Conservation (phyloP, 2,888 invertebrate species). For the Phasia obesa region DNA sequence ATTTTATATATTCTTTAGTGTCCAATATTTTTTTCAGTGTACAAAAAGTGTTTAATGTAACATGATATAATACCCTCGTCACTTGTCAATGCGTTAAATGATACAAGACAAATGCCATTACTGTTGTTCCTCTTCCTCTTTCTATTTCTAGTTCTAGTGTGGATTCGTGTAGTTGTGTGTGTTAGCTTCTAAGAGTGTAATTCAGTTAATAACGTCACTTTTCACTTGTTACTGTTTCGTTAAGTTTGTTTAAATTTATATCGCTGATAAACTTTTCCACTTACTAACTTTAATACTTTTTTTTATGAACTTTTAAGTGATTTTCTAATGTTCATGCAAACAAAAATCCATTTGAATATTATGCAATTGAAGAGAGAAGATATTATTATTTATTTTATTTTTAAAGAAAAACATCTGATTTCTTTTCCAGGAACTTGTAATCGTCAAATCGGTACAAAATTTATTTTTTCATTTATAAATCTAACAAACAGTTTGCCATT, state of each 20-base stretch:
- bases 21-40: slow-evolving; percentile 23
- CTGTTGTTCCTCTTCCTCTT: slow-evolving; percentile 19
- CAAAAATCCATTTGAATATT: slow-evolving; percentile 31
- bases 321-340: slow-evolving; percentile 60
- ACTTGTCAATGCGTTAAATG: slow-evolving; percentile 66
- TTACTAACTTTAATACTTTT: slow-evolving; percentile 39
- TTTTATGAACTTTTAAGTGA: slow-evolving; percentile 54
- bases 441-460: neutral
- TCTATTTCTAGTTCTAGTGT: neutral
- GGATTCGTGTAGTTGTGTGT: neutral
- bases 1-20: neutral
- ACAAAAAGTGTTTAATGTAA: slow-evolving; percentile 24
- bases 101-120: slow-evolving; percentile 57
- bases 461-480: slow-evolving; percentile 2
- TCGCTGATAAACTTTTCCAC: slow-evolving; percentile 55
- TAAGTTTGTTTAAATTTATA: slow-evolving; percentile 32
- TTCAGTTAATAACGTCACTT: slow-evolving; percentile 35
- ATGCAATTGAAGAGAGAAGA: slow-evolving; percentile 16
- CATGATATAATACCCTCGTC: slow-evolving; percentile 59
- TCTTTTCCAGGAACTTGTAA: neutral
- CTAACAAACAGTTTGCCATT: neutral
- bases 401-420: slow-evolving; percentile 17
- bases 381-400: slow-evolving; percentile 16
- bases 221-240: neutral
- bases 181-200: neutral